Conservation (phyloP, 1,140 invertebrate genomes). For the Penaeus vannamei region DNA sequence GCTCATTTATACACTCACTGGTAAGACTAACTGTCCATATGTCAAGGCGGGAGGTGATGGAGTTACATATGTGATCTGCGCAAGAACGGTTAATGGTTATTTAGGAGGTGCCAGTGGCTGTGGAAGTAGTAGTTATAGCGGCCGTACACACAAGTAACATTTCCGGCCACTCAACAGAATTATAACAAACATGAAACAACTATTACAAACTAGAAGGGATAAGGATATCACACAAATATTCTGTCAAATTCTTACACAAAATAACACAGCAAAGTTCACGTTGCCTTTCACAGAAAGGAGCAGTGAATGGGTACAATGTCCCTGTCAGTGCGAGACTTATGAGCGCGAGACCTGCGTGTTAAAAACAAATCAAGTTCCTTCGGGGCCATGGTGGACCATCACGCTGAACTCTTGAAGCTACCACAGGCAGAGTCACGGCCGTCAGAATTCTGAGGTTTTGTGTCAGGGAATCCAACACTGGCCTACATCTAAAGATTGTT, state of each 20-base stretch:
- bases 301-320: constrained; percentile 27
- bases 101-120: constrained; percentile 24
- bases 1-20: not conserved
- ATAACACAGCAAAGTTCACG: constrained; percentile 48
- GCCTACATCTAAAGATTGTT: constrained; percentile 24
- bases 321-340: not conserved
- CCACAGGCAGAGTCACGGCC: too few relatives aligned
- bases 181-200: constrained; percentile 53
- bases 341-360: too few relatives aligned
- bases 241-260: constrained; percentile 34
- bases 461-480: not conserved
- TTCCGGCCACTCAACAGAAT: constrained; percentile 24
- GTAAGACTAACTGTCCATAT: not conserved
- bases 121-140: constrained; percentile 38
- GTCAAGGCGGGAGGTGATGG: constrained; percentile 3
- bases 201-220: constrained; percentile 49
- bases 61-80: constrained; percentile 7
- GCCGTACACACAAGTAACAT: constrained; percentile 14
- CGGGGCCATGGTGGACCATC: too few relatives aligned
- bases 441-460: too few relatives aligned
- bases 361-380: too few relatives aligned
- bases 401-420: too few relatives aligned
- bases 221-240: constrained; percentile 49
- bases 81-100: not conserved
- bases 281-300: constrained; percentile 60